Base-by-base conservation (phyloP, 2,113 vertebrate genomes). In the Camelus dromedarius region DNA sequence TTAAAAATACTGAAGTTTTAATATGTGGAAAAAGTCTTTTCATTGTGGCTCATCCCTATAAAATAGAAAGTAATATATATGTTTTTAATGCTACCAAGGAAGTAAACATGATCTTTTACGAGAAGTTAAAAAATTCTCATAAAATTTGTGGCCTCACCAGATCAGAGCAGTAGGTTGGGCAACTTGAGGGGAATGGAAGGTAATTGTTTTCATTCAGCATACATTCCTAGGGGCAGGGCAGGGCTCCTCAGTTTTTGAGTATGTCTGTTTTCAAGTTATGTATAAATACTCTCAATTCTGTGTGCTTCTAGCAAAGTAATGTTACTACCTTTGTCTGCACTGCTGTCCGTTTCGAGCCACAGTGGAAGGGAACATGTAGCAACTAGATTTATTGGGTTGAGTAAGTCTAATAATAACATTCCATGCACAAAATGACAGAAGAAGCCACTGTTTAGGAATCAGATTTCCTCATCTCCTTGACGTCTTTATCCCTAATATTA, bases 301-400 rank as follows among this genome's bases (percentile, higher is more conserved):
- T 73, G 22, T 48, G 6, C 56, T 88, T 84, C 52, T 58, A 64
- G 52, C 26, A 80, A 73, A 87, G 75, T 67, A 83, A 84, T 54
- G 54, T 24, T 62, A 66, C n/a, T 58, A 6, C 15, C 73, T 73
- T 52, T 38, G 14, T 52, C 20, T 86, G 58, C 18, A 81, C 7
- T 52, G 28, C 32, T 69, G 13, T 48, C 62, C 67, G 26, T 93
- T 81, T 52, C 16, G 50, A 92, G 18, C 60, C 66, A 89, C 52
- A 73, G 75, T 76, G 5, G 62, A 76, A 67, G 60, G 28, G 67
- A 87, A 46, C 70, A 54, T 12, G 56, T 73, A 76, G 73, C 64
- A 81, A 95, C 86, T 94, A 92, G 77, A 93, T 84, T 73, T 95
- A 38, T 79, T 91, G 30, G 52, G 82, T 56, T 69, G 80, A 93